These are phyloP conservation scores for Masticophis lateralis DNA, from an alignment of 2,797 vertebrate species.

Conservation along the genomic window DNA sequence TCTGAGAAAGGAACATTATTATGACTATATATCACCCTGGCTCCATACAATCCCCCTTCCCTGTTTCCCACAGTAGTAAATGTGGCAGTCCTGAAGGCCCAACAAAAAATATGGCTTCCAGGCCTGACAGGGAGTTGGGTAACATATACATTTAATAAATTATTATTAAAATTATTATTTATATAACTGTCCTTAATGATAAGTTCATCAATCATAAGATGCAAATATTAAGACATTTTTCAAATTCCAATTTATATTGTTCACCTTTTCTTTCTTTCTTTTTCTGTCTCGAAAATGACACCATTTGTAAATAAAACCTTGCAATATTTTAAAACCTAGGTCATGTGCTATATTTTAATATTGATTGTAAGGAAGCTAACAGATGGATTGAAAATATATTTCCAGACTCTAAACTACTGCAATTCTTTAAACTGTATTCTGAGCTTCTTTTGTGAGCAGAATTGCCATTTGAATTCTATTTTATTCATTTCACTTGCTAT, in stretches of 20 bases:
- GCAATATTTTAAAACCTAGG: accelerated
- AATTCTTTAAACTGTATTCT: neutral
- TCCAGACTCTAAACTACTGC: neutral
- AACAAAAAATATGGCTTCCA: too few species aligned
- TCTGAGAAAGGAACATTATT: too few species aligned
- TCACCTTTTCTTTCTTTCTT: neutral
- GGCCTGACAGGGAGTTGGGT: neutral
- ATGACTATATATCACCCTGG: too few species aligned
- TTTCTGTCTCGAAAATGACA: slow-evolving; percentile 4
- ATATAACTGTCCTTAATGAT: slow-evolving; percentile 29
- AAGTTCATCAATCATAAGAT: slow-evolving; percentile 38
- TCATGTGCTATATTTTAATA: neutral
- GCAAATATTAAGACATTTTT: slow-evolving; percentile 45
- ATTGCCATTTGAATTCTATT: neutral
- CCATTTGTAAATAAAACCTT: neutral
- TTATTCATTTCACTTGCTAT: neutral
- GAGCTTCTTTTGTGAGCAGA: neutral
- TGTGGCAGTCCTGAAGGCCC: too few species aligned
- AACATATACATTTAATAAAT: neutral
- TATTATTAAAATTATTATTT: neutral
- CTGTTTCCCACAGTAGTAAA: too few species aligned
- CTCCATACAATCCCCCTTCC: too few species aligned
- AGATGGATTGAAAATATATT: neutral
- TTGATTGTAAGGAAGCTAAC: neutral
- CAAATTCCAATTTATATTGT: slow-evolving; percentile 12